Base-by-base conservation (phyloP, 2,888 invertebrate species). In the Idaea straminata region DNA sequence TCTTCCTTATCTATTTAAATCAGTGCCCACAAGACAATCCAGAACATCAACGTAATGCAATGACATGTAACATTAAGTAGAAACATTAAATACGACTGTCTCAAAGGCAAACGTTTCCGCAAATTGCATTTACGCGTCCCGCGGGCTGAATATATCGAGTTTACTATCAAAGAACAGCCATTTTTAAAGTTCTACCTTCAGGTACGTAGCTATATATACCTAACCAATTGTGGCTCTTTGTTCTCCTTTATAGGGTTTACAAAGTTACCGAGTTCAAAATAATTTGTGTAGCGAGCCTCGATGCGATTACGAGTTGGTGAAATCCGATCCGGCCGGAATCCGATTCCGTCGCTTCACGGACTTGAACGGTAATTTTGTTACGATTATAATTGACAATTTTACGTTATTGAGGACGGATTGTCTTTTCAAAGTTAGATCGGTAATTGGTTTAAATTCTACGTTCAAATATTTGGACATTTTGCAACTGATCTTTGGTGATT, bases 81-180 rank as follows among this genome's bases (percentile, higher is more conserved):
- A 70, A 68, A 68, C 70, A 72, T 69, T 69, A 77, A 76, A 82
- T 83, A 84, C 85, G 87, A 83, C 82, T 82, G 79, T 82, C 84
- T 91, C 91, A 92, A 92, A 91, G 91, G 87, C 87, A 85, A 85
- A 85, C 88, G 83, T 88, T 91, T 89, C 83, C 74, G 75, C 86
- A 88, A 91, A 92, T 92, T 89, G 84, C 85, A 91, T 92, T 91
- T 91, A 85, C 90, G 88, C 91, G 90, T 92, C 91, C 91, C 92
- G 85, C 86, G 88, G 88, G 89, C 81, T 75, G 78, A 80, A 83
- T 83, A 89, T 89, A 92, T 92, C 84, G 91, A 91, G 85, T 92
- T 91, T 85, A 68, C 82, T 83, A 81, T 91, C 91, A 91, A 91
- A 92, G 91, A 91, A 87, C 87, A 83, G 88, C 88, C 89, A 89